phyloP scores from a whole-genome alignment of 2,113 vertebrate genomes.

The Apodemus sylvaticus region DNA sequence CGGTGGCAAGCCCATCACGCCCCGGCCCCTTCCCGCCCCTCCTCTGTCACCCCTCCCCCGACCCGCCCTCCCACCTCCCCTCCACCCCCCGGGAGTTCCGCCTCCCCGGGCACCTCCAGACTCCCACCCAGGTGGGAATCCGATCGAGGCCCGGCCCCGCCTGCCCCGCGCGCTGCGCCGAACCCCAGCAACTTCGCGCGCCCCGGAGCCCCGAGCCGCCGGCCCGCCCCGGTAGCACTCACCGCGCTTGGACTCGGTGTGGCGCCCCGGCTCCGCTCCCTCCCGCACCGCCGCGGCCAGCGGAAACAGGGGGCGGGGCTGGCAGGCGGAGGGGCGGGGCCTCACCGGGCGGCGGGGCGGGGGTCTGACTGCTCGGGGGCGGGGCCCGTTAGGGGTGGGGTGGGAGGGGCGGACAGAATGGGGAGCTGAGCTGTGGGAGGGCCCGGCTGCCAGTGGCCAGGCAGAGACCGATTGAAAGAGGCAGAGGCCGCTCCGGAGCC shows the following conservation, averaged over 20 bases:
- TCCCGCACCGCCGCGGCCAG: constrained; percentile 70
- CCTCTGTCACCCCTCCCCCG: no score
- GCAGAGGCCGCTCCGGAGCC: neutral
- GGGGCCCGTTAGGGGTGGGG: neutral
- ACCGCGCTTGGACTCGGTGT: constrained; percentile 55
- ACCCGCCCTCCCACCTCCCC: neutral
- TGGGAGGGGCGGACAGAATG: neutral
- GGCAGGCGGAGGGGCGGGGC: constrained; percentile 32
- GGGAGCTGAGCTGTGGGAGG: neutral
- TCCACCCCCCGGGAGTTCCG: neutral
- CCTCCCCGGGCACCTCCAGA: neutral
- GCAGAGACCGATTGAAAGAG: accelerated
- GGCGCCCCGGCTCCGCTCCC: neutral
- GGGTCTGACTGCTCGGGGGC: accelerated
- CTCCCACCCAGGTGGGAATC: neutral
- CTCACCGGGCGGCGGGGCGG: neutral
- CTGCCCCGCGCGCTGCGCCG: neutral
- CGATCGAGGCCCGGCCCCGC: neutral
- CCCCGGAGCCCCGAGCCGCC: neutral
- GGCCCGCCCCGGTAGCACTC: constrained; percentile 52
- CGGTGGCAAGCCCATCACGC: neutral
- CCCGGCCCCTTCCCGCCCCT: neutral
- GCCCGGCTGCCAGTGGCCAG: neutral
- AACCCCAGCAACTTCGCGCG: neutral
- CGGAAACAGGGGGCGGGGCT: constrained; percentile 85